phyloP scores from a whole-genome alignment of 37 sponge, comb jelly and placozoan genomes.

The Oopsacas minuta region DNA sequence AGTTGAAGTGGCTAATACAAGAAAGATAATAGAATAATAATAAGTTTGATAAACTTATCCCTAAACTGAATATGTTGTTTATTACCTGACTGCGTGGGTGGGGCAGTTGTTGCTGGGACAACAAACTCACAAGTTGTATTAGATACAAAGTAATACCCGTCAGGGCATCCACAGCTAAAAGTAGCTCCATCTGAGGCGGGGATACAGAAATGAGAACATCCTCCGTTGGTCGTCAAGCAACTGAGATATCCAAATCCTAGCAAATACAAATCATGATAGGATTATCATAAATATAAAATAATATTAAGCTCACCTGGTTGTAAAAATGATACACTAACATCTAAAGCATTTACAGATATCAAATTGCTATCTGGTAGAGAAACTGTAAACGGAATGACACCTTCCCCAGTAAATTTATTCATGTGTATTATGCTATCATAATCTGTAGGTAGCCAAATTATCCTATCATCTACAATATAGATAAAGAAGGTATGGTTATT shows the following conservation, averaged over 20 bases:
- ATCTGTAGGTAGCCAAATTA: neutral
- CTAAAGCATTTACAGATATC: neutral
- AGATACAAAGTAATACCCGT: neutral
- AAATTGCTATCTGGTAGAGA: neutral
- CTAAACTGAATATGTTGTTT: neutral
- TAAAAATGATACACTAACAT: neutral
- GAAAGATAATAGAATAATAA: too few relatives aligned
- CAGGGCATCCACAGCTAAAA: neutral
- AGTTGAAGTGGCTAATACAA: neutral
- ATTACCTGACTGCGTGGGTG: neutral
- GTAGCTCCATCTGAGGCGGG: neutral
- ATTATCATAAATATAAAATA: neutral
- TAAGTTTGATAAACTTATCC: too few relatives aligned
- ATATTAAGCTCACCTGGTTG: neutral
- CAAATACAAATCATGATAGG: neutral
- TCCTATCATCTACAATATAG: neutral
- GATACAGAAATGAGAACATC: slow-evolving; percentile 8
- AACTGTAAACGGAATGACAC: neutral
- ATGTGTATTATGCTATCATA: neutral
- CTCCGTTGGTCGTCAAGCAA: neutral
- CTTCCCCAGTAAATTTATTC: neutral
- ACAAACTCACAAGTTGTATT: neutral
- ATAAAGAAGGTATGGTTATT: neutral
- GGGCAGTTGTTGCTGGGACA: neutral
- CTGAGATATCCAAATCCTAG: neutral